Evolutionary conservation across 1,140 invertebrate species (phyloP).

Genomic region (Lepidurus arcticus): DNA sequence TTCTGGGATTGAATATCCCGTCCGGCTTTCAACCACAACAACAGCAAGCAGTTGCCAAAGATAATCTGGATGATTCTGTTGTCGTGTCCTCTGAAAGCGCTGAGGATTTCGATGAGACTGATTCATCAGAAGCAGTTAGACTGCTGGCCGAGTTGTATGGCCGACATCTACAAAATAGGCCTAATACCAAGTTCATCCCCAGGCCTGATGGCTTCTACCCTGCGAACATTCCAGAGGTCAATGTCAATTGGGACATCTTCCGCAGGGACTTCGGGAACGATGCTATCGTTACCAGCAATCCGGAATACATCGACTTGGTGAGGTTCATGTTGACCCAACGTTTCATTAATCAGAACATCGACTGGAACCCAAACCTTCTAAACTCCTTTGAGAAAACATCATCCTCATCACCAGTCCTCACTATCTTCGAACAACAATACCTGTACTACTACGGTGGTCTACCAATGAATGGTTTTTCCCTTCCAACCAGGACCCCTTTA

Average conservation of each 20-base stretch:
- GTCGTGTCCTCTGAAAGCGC: neutral
- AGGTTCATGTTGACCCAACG: slow-evolving; percentile 30
- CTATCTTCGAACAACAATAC: neutral
- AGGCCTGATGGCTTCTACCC: slow-evolving; percentile 32
- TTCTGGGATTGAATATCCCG: neutral
- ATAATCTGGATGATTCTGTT: neutral
- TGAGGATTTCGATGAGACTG: neutral
- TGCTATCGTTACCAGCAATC: slow-evolving; percentile 30
- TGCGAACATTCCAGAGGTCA: slow-evolving; percentile 1
- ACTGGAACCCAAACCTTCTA: neutral
- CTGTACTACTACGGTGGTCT: neutral
- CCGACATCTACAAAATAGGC: slow-evolving; percentile 19
- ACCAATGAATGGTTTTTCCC: neutral
- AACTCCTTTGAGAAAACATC: neutral
- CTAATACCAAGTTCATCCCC: slow-evolving; percentile 7
- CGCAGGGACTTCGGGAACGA: slow-evolving; percentile 24
- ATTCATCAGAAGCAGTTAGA: slow-evolving; percentile 23
- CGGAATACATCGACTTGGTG: slow-evolving; percentile 30
- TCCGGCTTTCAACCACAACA: neutral
- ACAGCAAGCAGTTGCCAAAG: neutral
- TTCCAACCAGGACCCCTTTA: slow-evolving; percentile 9
- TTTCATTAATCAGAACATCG: neutral
- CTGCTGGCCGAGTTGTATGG: slow-evolving; percentile 30
- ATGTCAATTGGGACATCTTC: slow-evolving; percentile 30
- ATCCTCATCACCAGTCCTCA: neutral